Conservation (phyloP, 2,888 invertebrate genomes). For the Heteropelma amictum region DNA sequence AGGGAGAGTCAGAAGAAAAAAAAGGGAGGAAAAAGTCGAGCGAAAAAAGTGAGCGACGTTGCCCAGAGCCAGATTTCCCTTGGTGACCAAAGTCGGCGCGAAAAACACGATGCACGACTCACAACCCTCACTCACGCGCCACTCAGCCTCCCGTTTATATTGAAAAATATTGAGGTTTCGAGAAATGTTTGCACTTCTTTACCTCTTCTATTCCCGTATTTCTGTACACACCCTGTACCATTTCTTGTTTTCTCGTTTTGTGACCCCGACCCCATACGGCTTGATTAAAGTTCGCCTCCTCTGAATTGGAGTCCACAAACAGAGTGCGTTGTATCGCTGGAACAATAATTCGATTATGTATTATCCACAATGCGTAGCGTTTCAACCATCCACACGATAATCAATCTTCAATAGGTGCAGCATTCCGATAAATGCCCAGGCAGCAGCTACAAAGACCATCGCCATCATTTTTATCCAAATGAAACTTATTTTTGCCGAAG, state of each 20-base stretch:
- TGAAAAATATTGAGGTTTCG: constrained; percentile 72
- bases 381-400: too few relatives aligned
- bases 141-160: constrained; percentile 65
- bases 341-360: neutral
- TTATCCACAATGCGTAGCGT: too few relatives aligned
- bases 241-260: constrained; percentile 51
- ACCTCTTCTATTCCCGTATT: constrained; percentile 32
- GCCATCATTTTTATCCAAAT: too few relatives aligned
- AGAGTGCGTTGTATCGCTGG: neutral
- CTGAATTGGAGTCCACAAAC: constrained; percentile 53
- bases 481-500: too few relatives aligned
- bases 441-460: too few relatives aligned
- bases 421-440: too few relatives aligned
- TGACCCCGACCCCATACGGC: constrained; percentile 48
- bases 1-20: too few relatives aligned
- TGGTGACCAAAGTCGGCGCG: constrained; percentile 67
- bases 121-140: constrained; percentile 22
- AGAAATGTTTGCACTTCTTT: constrained; percentile 66
- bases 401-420: too few relatives aligned
- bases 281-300: constrained; percentile 70
- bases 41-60: constrained; percentile 32
- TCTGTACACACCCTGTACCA: constrained; percentile 39
- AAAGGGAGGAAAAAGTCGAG: too few relatives aligned
- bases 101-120: constrained; percentile 37
- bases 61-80: constrained; percentile 72